Conservation (phyloP, 2,113 vertebrate genomes). For the Eudyptes chrysolophus region DNA sequence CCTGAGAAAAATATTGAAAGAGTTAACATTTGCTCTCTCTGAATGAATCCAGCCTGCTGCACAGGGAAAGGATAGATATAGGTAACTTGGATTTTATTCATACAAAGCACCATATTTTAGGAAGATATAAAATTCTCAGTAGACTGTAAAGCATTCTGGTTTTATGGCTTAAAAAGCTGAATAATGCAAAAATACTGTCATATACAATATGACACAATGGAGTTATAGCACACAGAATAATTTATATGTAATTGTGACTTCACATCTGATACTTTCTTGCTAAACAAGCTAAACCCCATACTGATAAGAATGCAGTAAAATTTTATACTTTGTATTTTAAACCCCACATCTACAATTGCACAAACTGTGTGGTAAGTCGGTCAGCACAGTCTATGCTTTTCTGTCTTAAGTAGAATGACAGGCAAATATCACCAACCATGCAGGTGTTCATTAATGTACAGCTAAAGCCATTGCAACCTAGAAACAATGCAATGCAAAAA, state of each 20-base stretch:
- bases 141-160: background rate
- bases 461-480: slow-evolving; percentile 30
- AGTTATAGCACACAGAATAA: background rate
- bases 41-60: background rate
- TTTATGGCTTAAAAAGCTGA: background rate
- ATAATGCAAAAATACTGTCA: background rate
- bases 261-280: background rate
- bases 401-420: background rate
- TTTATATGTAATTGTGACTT: background rate
- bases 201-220: background rate
- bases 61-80: background rate
- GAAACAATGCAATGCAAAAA: slow-evolving; percentile 73
- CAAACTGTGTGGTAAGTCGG: background rate
- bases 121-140: background rate
- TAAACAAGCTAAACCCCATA: background rate
- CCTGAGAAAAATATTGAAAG: background rate
- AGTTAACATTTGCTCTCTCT: background rate
- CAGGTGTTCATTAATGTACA: background rate
- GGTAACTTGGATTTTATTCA: background rate
- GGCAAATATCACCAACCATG: background rate
- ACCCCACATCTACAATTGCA: background rate
- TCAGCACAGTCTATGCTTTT: background rate
- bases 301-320: background rate
- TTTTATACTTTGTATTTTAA: background rate
- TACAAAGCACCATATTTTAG: background rate